Evolutionary conservation across 1,140 invertebrate species (phyloP).

Genomic region (Spodoptera frugiperda): DNA sequence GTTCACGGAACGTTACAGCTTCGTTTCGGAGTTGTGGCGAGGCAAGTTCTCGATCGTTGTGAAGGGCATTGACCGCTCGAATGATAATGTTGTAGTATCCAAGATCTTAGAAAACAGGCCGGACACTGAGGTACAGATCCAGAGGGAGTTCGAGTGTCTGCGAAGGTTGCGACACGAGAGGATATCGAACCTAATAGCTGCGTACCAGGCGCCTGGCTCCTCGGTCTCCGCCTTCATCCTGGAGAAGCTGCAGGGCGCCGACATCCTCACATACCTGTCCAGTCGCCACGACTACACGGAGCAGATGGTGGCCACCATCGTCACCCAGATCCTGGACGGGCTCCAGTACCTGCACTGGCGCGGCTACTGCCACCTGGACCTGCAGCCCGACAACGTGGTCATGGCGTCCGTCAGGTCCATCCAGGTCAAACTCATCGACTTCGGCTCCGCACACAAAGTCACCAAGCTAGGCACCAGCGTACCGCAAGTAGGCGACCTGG

Average conservation of each 20-base stretch:
- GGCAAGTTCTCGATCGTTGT: slow-evolving; percentile 95
- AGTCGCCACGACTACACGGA: slow-evolving; percentile 95
- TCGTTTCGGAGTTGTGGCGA: slow-evolving; percentile 93
- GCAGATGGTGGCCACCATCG: slow-evolving; percentile 94
- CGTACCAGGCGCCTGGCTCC: slow-evolving; percentile 89
- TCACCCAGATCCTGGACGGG: slow-evolving; percentile 94
- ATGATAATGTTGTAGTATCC: slow-evolving; percentile 90
- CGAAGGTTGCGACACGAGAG: slow-evolving; percentile 93
- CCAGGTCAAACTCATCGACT: slow-evolving; percentile 96
- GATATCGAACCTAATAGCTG: slow-evolving; percentile 91
- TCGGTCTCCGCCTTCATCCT: slow-evolving; percentile 91
- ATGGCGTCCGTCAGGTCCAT: slow-evolving; percentile 95
- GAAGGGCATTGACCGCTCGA: slow-evolving; percentile 92
- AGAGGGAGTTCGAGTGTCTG: slow-evolving; percentile 93
- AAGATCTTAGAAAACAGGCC: slow-evolving; percentile 92
- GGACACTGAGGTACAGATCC: slow-evolving; percentile 89
- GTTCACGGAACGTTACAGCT: slow-evolving; percentile 91
- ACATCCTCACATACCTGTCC: slow-evolving; percentile 95
- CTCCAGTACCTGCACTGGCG: slow-evolving; percentile 97
- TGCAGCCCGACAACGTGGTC: slow-evolving; percentile 99
- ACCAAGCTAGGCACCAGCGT: slow-evolving; percentile 92
- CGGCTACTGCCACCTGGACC: slow-evolving; percentile 95
- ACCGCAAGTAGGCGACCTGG: slow-evolving; percentile 88
- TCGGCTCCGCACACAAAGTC: slow-evolving; percentile 93
- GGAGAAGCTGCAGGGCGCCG: slow-evolving; percentile 96